Evolutionary conservation across 1,140 invertebrate genomes (phyloP), one percentile per base, ranked within the genome.

Genomic region (Chymomyza costata): DNA sequence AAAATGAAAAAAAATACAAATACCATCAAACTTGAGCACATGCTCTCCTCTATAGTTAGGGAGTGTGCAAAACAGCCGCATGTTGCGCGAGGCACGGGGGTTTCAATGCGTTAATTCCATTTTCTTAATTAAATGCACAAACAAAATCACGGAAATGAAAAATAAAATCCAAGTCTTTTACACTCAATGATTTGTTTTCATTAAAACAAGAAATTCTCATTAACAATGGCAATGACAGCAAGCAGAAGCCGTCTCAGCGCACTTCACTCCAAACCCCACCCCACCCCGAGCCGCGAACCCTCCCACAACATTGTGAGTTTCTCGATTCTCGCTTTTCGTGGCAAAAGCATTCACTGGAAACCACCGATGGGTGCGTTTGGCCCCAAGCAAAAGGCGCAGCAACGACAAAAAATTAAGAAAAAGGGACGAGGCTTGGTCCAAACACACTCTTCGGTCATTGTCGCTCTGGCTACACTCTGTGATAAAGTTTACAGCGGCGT

Each of bases 151-250:
- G 74, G 78, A 71, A 82, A 82, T 82, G 78, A 82, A 82, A 82
- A 82, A 82, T 82, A 82, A 82, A 73, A 78, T 73, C 78, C 71
- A 70, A 78, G 78, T 81, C 69, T 78, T 83, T 83, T 82, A 83
- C 80, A 83, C 80, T 83, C 80, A 83, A 83, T 83, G 80, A 83
- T 83, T 83, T 83, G 80, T 83, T 83, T 82, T 80, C 71, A 82
- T 82, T 82, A 82, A 82, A 81, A 80, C 71, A 83, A 74, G 73
- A 82, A 82, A 83, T 83, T 82, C 71, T 83, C 80, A 83, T 83
- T 83, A 82, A 83, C 80, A 82, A 83, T 76, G 65, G 67, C 73
- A 80, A 80, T 80, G 73, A 80, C 73, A 80, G 73, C 65, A 50
- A 78, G 65, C 73, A 58, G 63, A 46, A 56, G 44, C 21, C 35